A percentile compares a stretch with the other conserved stretches of the same genome.
These are phyloP conservation scores for Megalops cyprinoides DNA, from an alignment of 2,797 vertebrate genomes.

Conservation along the genomic window DNA sequence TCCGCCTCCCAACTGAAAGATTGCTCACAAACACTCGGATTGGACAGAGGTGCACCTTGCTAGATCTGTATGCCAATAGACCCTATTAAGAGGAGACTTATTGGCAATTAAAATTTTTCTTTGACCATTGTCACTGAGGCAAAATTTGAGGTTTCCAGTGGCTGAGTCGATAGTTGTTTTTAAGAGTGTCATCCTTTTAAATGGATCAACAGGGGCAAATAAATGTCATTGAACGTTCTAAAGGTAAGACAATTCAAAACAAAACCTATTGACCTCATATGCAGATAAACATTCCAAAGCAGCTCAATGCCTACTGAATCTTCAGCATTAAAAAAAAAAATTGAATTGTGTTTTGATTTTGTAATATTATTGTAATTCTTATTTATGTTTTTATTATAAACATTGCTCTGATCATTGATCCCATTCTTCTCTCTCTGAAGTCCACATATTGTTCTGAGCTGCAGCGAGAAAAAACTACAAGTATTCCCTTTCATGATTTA, in stretches of 20 bases:
- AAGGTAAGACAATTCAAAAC: background rate
- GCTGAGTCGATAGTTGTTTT: background rate
- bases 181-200: background rate
- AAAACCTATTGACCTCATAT: background rate
- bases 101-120: background rate
- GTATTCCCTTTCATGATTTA: no score
- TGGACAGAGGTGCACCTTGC: background rate
- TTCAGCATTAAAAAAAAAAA: no score
- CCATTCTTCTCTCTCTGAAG: background rate
- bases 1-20: no score
- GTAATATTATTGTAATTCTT: no score
- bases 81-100: background rate
- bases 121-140: background rate
- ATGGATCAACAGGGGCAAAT: background rate
- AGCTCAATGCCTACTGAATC: background rate
- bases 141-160: background rate
- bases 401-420: background rate
- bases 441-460: background rate
- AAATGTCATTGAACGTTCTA: background rate
- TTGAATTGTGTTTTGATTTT: no score
- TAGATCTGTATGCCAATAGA: background rate
- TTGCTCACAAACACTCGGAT: background rate
- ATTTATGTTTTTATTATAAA: background rate
- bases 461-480: background rate
- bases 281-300: background rate